Evolutionary conservation across 2,888 invertebrate species (phyloP).

Genomic region (Athrips mouffetella): DNA sequence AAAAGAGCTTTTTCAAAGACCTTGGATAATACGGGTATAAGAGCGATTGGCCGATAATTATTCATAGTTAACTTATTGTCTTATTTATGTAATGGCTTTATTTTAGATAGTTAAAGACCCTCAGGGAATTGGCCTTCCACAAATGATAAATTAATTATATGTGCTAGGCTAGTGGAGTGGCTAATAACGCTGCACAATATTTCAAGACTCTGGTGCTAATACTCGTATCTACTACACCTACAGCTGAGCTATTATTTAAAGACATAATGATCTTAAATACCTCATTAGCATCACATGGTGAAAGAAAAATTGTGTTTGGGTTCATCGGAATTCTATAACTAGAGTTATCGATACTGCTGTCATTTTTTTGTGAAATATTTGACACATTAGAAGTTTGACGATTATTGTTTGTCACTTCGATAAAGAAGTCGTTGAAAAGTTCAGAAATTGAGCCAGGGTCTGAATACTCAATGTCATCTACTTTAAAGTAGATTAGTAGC

Average conservation of each 20-base stretch:
- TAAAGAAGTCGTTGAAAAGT: neutral
- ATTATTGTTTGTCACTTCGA: neutral
- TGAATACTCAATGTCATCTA: neutral
- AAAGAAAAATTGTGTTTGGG: neutral
- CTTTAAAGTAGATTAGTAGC: too few species aligned
- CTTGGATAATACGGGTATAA: neutral
- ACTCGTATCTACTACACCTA: neutral
- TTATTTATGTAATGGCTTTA: conserved; percentile 3
- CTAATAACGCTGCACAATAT: neutral
- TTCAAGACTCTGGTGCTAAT: neutral
- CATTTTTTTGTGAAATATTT: neutral
- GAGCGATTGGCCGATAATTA: conserved; percentile 4
- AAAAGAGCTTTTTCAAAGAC: conserved; percentile 3
- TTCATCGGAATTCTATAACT: neutral
- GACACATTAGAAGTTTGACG: neutral
- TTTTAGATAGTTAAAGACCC: neutral
- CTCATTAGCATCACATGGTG: neutral
- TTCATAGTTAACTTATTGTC: neutral
- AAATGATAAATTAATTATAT: neutral
- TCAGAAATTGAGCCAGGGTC: neutral
- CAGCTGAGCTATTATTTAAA: neutral
- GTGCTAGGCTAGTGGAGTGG: neutral
- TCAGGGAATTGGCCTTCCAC: neutral
- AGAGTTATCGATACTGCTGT: neutral
- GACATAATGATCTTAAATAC: neutral